Percentiles rank a stretch among this genome's conserved stretches.
phyloP scores from a whole-genome alignment of 2,113 vertebrate species.

The Condylura cristata region DNA sequence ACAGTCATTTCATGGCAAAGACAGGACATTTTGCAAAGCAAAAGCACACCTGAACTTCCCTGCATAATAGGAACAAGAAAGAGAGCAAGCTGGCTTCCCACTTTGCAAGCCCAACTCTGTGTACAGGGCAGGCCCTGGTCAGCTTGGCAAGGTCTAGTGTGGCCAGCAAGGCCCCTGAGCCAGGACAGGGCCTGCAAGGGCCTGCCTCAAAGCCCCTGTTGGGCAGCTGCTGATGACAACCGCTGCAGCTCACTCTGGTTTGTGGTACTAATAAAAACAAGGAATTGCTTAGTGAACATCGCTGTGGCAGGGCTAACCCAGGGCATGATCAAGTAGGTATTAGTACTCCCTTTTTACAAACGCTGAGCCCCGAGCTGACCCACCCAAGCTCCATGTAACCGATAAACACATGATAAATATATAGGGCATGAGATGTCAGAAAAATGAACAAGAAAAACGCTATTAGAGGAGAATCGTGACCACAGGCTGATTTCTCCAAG shows the following conservation, averaged over 20 bases:
- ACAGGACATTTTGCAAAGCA: not conserved
- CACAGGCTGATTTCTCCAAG: no score
- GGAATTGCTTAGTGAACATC: accelerated
- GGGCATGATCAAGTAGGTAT: not conserved
- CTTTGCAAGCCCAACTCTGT: not conserved
- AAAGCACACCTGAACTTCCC: not conserved
- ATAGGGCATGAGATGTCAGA: no score
- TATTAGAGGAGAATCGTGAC: no score
- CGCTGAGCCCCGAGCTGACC: not conserved
- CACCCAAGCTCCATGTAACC: not conserved
- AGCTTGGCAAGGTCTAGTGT: not conserved
- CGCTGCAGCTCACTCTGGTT: accelerated
- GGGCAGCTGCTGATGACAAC: no score
- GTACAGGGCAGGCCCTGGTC: not conserved
- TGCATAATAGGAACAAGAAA: conserved; percentile 7
- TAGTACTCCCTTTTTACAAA: not conserved
- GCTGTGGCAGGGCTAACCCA: no score
- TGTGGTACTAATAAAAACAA: not conserved
- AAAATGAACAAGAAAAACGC: no score
- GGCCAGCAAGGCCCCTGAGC: accelerated
- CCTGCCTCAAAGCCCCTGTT: no score
- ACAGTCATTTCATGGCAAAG: not conserved
- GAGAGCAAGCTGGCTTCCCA: not conserved
- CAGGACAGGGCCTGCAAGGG: accelerated
- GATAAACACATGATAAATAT: no score